Conservation (phyloP, 2,888 invertebrate genomes). For the Agrochola lychnidis region DNA sequence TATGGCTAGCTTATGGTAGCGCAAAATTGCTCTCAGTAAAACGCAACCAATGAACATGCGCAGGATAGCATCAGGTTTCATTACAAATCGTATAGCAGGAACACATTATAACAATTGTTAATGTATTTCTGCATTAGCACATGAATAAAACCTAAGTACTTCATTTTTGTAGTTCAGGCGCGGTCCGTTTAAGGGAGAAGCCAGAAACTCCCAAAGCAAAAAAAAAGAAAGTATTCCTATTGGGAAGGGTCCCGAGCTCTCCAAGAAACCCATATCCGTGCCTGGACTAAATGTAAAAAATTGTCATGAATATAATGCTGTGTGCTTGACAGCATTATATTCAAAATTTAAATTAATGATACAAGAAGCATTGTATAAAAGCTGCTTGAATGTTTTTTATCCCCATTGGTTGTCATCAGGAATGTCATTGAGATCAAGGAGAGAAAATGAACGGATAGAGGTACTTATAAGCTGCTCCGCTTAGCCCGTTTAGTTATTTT, state of each 20-base stretch:
- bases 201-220: constrained; percentile 32
- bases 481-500: not conserved
- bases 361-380: constrained; percentile 36
- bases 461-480: not conserved
- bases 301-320: constrained; percentile 16
- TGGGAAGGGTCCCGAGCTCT: not conserved
- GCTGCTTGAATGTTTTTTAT: constrained; percentile 25
- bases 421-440: constrained; percentile 2
- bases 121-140: constrained; percentile 38
- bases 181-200: constrained; percentile 21
- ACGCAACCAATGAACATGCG: too few relatives aligned
- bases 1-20: not conserved
- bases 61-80: constrained; percentile 11
- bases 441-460: not conserved
- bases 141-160: not conserved
- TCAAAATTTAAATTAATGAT: not conserved
- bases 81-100: not conserved
- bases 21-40: not conserved
- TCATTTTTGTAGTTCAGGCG: constrained; percentile 39
- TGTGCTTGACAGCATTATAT: constrained; percentile 31
- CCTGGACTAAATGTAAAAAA: constrained; percentile 34
- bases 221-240: not conserved
- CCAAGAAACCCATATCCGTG: constrained; percentile 3
- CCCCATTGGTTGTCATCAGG: constrained; percentile 2
- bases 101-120: constrained; percentile 37